Percentiles rank a stretch among this genome's conserved stretches.
Evolutionary conservation across 1,140 invertebrate species (phyloP).

Genomic region (Calephelis nemesis): DNA sequence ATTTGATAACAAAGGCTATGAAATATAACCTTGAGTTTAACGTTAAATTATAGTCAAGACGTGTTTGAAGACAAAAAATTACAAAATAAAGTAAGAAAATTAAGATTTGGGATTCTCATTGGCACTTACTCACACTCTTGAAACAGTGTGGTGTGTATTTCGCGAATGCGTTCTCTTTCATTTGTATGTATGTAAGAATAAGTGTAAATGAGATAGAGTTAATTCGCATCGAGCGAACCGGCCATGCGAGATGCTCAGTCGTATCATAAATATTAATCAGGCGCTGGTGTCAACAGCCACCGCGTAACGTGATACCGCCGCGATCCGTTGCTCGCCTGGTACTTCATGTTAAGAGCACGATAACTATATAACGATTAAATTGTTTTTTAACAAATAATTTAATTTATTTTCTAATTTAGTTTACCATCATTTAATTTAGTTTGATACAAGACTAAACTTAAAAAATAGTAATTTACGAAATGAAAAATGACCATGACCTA

Average conservation of each 20-base stretch:
- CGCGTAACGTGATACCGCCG: constrained; percentile 75
- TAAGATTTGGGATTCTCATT: constrained; percentile 73
- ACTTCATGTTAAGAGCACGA: constrained; percentile 54
- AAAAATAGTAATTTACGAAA: too few relatives aligned
- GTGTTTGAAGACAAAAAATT: constrained; percentile 42
- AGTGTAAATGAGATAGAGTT: constrained; percentile 54
- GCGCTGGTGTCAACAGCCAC: constrained; percentile 78
- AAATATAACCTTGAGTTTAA: constrained; percentile 23
- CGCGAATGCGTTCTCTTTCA: constrained; percentile 49
- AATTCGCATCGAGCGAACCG: constrained; percentile 73
- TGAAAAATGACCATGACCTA: constrained; percentile 48
- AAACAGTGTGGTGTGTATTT: constrained; percentile 57
- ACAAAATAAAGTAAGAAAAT: constrained; percentile 55
- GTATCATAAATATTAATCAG: constrained; percentile 80
- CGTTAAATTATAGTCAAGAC: constrained; percentile 27
- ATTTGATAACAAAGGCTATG: constrained; percentile 6
- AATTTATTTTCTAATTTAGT: constrained; percentile 12
- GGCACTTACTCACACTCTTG: constrained; percentile 66
- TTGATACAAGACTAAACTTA: too few relatives aligned
- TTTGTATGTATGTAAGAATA: constrained; percentile 31
- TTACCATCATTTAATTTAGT: background rate
- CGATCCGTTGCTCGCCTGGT: constrained; percentile 72
- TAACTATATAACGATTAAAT: constrained; percentile 30
- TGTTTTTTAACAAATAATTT: constrained; percentile 34
- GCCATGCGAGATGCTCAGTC: constrained; percentile 76